These are phyloP conservation scores for Sorex fumeus DNA, from an alignment of 2,113 vertebrate species.

Conservation along the genomic window DNA sequence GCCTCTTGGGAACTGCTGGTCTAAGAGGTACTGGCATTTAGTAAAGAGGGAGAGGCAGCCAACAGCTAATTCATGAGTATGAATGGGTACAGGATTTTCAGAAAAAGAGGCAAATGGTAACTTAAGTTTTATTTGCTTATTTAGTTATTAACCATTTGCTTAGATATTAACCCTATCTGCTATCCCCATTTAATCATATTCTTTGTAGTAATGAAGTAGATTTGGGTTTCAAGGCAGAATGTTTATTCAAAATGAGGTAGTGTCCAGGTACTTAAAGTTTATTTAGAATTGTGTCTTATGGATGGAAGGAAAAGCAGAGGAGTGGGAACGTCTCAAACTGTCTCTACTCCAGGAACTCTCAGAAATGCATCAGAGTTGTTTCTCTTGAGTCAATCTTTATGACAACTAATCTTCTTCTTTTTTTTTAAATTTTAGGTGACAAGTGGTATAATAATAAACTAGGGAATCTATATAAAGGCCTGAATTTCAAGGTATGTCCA, in stretches of 20 bases:
- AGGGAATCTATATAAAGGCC: neutral
- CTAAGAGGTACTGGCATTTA: neutral
- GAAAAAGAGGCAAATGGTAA: neutral
- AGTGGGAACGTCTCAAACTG: neutral
- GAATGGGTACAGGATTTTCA: neutral
- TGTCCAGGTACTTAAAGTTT: neutral
- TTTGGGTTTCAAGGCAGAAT: neutral
- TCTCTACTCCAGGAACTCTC: neutral
- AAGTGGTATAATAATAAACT: neutral
- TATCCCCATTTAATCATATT: neutral
- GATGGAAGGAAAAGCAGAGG: neutral
- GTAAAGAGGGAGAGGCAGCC: neutral
- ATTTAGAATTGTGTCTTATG: conserved; percentile 23
- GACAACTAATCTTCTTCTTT: neutral
- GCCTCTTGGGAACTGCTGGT: neutral
- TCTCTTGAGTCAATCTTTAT: neutral
- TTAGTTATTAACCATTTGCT: no score
- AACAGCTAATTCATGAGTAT: neutral
- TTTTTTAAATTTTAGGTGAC: neutral
- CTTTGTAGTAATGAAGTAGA: neutral
- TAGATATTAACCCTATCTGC: no score
- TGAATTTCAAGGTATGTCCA: neutral
- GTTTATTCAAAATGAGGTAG: conserved; percentile 13
- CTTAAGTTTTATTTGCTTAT: neutral
- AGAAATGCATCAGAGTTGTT: conserved; percentile 13